Conservation (phyloP, 1,140 invertebrate genomes). For the Gonioctena quinquepunctata region DNA sequence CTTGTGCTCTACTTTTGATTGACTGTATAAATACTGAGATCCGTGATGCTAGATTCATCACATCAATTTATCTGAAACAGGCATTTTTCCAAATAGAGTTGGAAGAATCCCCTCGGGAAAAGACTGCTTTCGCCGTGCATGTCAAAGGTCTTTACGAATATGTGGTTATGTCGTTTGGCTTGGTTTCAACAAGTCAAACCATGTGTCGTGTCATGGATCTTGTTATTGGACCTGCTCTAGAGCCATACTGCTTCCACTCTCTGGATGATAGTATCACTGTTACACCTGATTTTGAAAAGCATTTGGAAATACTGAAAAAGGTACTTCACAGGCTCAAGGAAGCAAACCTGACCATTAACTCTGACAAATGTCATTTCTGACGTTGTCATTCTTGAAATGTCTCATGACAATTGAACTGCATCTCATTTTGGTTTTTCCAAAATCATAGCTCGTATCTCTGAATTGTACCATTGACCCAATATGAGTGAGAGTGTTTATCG, state of each 20-base stretch:
- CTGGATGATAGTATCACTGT: constrained; percentile 48
- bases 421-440: no score
- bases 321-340: background rate
- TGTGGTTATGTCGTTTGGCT: background rate
- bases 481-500: no score
- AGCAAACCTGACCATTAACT: constrained; percentile 12
- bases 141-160: background rate
- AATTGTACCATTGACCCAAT: no score
- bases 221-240: constrained; percentile 26
- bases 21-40: background rate
- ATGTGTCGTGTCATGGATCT: constrained; percentile 40
- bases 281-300: constrained; percentile 20
- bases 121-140: background rate
- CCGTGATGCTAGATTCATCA: background rate
- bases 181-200: background rate
- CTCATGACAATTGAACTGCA: no score
- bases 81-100: background rate
- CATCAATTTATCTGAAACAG: background rate
- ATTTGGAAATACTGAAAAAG: constrained; percentile 4
- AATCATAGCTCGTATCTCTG: no score
- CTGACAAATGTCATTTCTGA: background rate
- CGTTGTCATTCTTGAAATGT: no score
- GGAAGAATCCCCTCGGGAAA: background rate
- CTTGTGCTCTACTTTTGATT: background rate
- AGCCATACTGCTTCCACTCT: constrained; percentile 35